Evolutionary conservation across 2,797 vertebrate genomes (phyloP), one percentile per base, ranked within the genome.

Genomic region (Chaunax sp.): DNA sequence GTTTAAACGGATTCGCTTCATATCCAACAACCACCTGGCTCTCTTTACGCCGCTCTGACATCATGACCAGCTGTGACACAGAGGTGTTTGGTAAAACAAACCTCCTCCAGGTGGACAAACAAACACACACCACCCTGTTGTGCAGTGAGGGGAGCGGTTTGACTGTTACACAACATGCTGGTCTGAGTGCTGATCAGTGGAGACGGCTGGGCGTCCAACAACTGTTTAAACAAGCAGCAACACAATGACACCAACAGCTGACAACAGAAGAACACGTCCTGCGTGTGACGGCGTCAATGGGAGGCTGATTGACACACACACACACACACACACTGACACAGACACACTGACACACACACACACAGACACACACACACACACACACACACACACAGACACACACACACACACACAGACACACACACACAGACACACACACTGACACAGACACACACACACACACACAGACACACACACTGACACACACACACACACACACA

Each of bases 31-130:
- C n/a, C n/a, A n/a, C n/a, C n/a, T n/a, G n/a, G n/a, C n/a, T n/a
- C n/a, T n/a, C n/a, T n/a, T n/a, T n/a, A n/a, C n/a, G 54, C 10
- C 3, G 66, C 73, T 77, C 67, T 46, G 81, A 69, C 45, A 65
- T 81, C 54, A 30, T 19, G 68, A 40, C 19, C 23, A 25, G 50
- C 79, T 45, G 35, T 72, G 75, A 73, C 72, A 49, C 69, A 67
- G 50, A 22, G 54, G 69, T 77, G 76, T 83, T 80, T 82, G 58
- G 7, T 38, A 87, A 89, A 90, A 84, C 78, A 87, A 92, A 90
- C 80, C 72, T 75, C 70, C 72, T 86, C 90, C 90, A 94, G 92
- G 90, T 94, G 91, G 84, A 90, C 88, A 93, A 92, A 93, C 89
- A 93, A 84, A 83, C 85, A 15, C 45, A 8, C 16, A 44, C 15